Evolutionary conservation across 1,140 invertebrate species (phyloP).

Genomic region (Maniola jurtina): DNA sequence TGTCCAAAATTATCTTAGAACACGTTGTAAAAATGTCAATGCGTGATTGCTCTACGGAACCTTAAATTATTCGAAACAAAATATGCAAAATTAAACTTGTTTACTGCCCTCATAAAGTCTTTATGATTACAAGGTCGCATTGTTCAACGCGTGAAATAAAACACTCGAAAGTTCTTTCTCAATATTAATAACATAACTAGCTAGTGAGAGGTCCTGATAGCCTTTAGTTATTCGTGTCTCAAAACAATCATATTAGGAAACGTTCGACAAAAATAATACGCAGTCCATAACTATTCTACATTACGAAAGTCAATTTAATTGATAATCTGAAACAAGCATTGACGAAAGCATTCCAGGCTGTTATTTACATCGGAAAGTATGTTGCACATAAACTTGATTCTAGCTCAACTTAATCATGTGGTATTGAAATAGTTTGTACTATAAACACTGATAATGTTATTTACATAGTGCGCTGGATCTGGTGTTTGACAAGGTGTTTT

Average conservation of each 20-base stretch:
- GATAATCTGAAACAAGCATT: constrained; percentile 40
- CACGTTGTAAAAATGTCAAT: no score
- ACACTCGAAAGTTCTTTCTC: constrained; percentile 11
- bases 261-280: constrained; percentile 25
- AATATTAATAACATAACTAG: constrained; percentile 5
- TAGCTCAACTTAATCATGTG: constrained; percentile 20
- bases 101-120: constrained; percentile 5
- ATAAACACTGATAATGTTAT: no score
- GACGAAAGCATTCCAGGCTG: constrained; percentile 32
- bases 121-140: constrained; percentile 2
- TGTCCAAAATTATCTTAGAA: no score
- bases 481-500: no score
- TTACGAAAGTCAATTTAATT: constrained; percentile 38
- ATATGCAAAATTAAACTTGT: background rate
- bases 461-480: no score
- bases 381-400: constrained; percentile 27
- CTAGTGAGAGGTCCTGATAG: constrained; percentile 11
- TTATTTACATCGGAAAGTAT: constrained; percentile 28
- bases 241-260: constrained; percentile 21
- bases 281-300: constrained; percentile 21
- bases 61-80: background rate
- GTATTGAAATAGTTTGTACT: constrained; percentile 12
- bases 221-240: constrained; percentile 9
- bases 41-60: background rate
- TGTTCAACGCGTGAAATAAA: constrained; percentile 2